A percentile compares a stretch with the other conserved stretches of the same genome.
Evolutionary conservation across 1,140 invertebrate species (phyloP).

Genomic region (Cyrtorhinus lividipennis): DNA sequence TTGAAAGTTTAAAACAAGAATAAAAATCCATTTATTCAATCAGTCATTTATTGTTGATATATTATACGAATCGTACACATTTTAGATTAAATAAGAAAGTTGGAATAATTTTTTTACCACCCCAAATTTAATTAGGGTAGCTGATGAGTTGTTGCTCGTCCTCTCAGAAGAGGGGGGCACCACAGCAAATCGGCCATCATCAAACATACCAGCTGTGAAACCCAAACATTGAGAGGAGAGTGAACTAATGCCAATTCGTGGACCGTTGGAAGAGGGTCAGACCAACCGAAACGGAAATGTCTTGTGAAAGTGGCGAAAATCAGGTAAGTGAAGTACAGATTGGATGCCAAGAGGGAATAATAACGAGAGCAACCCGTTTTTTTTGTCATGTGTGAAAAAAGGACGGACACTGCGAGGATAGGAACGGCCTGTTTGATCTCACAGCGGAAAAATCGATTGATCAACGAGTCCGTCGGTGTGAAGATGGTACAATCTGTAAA

Average conservation of each 20-base stretch:
- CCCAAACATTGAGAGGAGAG: neutral
- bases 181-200: neutral
- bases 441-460: neutral
- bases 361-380: neutral
- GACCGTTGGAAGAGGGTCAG: neutral
- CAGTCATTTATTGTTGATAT: no score
- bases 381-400: neutral
- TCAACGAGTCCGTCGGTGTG: neutral
- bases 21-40: no score
- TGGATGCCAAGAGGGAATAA: neutral
- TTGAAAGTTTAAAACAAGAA: no score
- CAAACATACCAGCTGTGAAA: neutral
- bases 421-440: neutral
- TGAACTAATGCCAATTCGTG: neutral
- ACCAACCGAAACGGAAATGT: neutral
- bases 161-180: no score
- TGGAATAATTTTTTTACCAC: no score
- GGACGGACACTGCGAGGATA: neutral
- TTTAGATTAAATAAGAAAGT: no score
- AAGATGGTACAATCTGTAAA: neutral
- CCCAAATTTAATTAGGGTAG: no score
- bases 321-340: neutral
- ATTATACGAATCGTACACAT: no score
- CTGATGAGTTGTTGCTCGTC: no score
- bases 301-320: neutral